Evolutionary conservation across 2,888 invertebrate genomes (phyloP).

Genomic region (Hypomecis punctinalis): DNA sequence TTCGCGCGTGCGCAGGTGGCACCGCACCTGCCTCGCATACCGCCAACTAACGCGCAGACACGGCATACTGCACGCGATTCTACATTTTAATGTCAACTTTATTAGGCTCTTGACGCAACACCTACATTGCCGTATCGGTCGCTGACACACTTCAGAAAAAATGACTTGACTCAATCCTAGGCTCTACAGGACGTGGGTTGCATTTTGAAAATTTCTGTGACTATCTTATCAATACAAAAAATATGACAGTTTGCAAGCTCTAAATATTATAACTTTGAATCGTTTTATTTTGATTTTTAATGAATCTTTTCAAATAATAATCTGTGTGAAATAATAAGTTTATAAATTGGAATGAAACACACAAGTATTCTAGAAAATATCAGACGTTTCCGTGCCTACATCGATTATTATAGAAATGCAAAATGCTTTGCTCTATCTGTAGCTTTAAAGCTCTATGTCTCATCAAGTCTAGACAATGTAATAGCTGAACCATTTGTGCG

Average conservation of each 20-base stretch:
- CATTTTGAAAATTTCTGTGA: constrained; percentile 3
- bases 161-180: constrained; percentile 7
- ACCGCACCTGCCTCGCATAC: constrained; percentile 81
- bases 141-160: constrained; percentile 27
- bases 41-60: constrained; percentile 63
- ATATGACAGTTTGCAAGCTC: too few species aligned
- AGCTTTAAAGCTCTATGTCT: constrained; percentile 51
- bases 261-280: too few species aligned
- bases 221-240: neutral
- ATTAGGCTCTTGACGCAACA: constrained; percentile 32
- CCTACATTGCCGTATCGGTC: constrained; percentile 23
- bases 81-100: constrained; percentile 45
- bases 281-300: too few species aligned
- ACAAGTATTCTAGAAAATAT: too few species aligned
- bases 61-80: constrained; percentile 68
- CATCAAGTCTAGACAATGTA: constrained; percentile 69
- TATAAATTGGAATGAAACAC: too few species aligned
- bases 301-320: too few species aligned
- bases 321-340: too few species aligned
- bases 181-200: constrained; percentile 16
- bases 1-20: constrained; percentile 80
- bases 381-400: too few species aligned
- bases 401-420: neutral
- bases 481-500: constrained; percentile 57
- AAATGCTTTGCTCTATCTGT: constrained; percentile 45